Evolutionary conservation across 2,113 vertebrate genomes (phyloP).

Genomic region (Cathartes aura): DNA sequence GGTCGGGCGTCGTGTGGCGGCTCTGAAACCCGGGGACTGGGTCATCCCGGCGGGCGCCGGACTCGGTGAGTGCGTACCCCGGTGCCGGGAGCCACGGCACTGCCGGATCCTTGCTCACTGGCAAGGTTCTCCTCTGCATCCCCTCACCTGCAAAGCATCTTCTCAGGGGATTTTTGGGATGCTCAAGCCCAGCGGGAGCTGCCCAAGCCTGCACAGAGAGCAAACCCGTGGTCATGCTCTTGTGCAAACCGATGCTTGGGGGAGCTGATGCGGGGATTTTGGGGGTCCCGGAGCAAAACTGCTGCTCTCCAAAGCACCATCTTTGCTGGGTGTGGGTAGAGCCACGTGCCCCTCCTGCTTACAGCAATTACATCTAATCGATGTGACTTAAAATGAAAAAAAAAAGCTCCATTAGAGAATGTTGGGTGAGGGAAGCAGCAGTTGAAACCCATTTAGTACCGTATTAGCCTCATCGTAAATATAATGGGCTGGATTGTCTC

Average conservation of each 20-base stretch:
- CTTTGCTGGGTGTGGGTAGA: not conserved
- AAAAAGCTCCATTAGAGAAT: not conserved
- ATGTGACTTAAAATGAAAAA: not conserved
- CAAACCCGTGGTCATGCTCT: fast-evolving
- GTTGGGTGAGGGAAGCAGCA: not conserved
- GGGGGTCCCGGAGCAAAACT: not conserved
- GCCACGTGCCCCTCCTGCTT: not conserved
- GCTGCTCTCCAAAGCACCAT: not conserved
- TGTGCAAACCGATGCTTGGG: fast-evolving
- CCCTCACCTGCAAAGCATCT: not conserved
- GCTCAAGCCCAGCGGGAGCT: fast-evolving
- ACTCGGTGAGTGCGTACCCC: constrained; percentile 78
- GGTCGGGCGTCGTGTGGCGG: constrained; percentile 79
- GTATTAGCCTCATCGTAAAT: not conserved
- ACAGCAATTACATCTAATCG: not conserved
- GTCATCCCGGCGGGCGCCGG: constrained; percentile 84
- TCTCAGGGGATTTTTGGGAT: not conserved
- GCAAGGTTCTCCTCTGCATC: not conserved
- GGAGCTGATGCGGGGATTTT: not conserved
- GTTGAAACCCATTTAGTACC: not conserved
- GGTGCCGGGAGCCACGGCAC: not conserved
- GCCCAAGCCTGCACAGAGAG: not conserved
- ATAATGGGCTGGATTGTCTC: not conserved
- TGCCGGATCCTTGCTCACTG: fast-evolving
- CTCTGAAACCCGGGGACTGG: constrained; percentile 86